These are phyloP conservation scores for Brachynemurus nebulosus DNA, from an alignment of 2,888 invertebrate genomes.

Conservation along the genomic window DNA sequence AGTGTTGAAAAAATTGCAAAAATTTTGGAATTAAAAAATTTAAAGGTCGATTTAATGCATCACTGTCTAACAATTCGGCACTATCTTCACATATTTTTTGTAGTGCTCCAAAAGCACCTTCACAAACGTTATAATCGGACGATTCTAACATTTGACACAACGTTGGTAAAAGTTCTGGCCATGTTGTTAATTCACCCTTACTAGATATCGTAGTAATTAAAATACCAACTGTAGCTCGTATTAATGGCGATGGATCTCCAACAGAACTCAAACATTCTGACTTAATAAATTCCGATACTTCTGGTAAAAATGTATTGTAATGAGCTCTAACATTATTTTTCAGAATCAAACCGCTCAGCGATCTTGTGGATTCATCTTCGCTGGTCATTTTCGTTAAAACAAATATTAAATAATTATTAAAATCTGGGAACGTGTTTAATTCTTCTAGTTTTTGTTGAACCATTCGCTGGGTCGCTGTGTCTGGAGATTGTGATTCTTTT, in stretches of 20 bases:
- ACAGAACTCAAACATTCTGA: slow-evolving; percentile 86
- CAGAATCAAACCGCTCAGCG: slow-evolving; percentile 88
- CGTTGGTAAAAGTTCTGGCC: slow-evolving; percentile 88
- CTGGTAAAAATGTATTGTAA: slow-evolving; percentile 73
- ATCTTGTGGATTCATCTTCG: slow-evolving; percentile 93
- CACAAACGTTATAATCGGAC: slow-evolving; percentile 84
- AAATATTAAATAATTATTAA: slow-evolving; percentile 95
- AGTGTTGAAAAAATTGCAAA: slow-evolving; percentile 82
- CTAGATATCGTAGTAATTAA: slow-evolving; percentile 92
- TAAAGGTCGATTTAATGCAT: slow-evolving; percentile 68
- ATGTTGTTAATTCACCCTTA: slow-evolving; percentile 74
- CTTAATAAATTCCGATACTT: slow-evolving; percentile 85
- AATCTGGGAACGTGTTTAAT: slow-evolving; percentile 92
- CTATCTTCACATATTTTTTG: slow-evolving; percentile 99
- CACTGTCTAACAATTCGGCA: slow-evolving; percentile 73
- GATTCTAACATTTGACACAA: slow-evolving; percentile 87
- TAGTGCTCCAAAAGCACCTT: slow-evolving; percentile 93
- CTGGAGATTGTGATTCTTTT: slow-evolving; percentile 95
- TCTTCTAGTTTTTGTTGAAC: slow-evolving; percentile 98
- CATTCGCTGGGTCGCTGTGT: slow-evolving; percentile 85
- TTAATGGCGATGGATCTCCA: slow-evolving; percentile 86
- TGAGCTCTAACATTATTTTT: slow-evolving; percentile 95
- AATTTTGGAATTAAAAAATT: slow-evolving; percentile 90
- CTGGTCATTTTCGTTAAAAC: slow-evolving; percentile 82
- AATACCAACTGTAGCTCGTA: slow-evolving; percentile 93